phyloP scores from a whole-genome alignment of 2,888 invertebrate genomes.

The Eurois occulta region DNA sequence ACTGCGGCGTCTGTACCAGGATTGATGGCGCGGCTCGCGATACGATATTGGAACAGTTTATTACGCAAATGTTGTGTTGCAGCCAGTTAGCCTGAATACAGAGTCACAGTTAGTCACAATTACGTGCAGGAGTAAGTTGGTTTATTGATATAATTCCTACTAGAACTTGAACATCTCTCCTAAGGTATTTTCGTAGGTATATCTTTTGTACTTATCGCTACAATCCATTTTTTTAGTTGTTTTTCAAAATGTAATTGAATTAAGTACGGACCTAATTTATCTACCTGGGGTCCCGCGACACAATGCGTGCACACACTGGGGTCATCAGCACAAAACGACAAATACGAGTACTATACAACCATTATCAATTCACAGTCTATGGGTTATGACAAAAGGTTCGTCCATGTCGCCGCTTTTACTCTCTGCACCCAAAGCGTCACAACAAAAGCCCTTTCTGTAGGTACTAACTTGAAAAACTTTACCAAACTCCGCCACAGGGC shows the following conservation, averaged over 20 bases:
- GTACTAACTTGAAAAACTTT: slow-evolving; percentile 75
- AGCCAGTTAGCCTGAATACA: slow-evolving; percentile 15
- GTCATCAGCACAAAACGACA: slow-evolving; percentile 72
- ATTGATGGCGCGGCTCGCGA: slow-evolving; percentile 58
- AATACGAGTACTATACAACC: slow-evolving; percentile 79
- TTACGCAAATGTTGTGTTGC: slow-evolving; percentile 36
- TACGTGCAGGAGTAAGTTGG: neutral
- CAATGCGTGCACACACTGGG: slow-evolving; percentile 53
- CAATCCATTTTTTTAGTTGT: neutral
- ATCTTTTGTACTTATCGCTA: neutral
- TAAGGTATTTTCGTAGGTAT: neutral
- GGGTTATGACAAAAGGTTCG: slow-evolving; percentile 84
- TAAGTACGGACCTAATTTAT: slow-evolving; percentile 14
- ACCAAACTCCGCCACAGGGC: slow-evolving; percentile 65
- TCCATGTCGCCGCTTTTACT: slow-evolving; percentile 78
- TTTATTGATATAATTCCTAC: neutral
- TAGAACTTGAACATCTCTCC: neutral
- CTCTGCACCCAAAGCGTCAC: slow-evolving; percentile 72
- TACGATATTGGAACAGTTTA: slow-evolving; percentile 58
- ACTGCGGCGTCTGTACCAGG: slow-evolving; percentile 66
- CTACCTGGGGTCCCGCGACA: slow-evolving; percentile 26
- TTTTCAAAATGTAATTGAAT: slow-evolving; percentile 22
- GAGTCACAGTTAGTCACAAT: slow-evolving; percentile 1
- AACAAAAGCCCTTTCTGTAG: slow-evolving; percentile 78
- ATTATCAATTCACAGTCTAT: slow-evolving; percentile 87